A percentile compares a stretch with the other conserved stretches of the same genome.
Evolutionary conservation across 2,888 invertebrate species (phyloP).

Genomic region (Chironomus tentans): DNA sequence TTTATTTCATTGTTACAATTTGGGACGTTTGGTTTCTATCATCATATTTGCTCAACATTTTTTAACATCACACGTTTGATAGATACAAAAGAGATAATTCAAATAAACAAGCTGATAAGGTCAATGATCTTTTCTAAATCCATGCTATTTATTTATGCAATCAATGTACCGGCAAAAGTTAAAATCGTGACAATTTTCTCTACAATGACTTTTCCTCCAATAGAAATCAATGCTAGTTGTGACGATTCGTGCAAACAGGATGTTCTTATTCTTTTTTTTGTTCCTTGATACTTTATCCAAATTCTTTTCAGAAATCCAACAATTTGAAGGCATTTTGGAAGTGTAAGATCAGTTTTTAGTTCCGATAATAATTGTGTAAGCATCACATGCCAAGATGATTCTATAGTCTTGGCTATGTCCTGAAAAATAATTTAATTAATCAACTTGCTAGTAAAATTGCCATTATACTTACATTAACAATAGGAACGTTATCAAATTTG

Average conservation of each 20-base stretch:
- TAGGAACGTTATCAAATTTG: constrained; percentile 73
- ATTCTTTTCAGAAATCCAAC: constrained; percentile 65
- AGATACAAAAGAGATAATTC: neutral
- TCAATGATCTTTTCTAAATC: neutral
- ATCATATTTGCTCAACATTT: neutral
- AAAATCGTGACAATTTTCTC: too few species aligned
- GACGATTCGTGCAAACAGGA: too few species aligned
- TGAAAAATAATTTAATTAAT: too few species aligned
- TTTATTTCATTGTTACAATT: neutral
- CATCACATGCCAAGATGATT: constrained; percentile 45
- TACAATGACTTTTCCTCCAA: too few species aligned
- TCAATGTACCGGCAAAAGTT: too few species aligned
- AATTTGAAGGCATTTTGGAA: constrained; percentile 85
- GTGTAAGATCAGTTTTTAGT: constrained; percentile 72
- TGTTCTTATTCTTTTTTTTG: too few species aligned
- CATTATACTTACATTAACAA: constrained; percentile 58
- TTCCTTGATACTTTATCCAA: too few species aligned
- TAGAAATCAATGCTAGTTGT: too few species aligned
- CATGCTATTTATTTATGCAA: too few species aligned
- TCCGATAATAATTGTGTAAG: constrained; percentile 48
- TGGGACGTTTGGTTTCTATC: constrained; percentile 16
- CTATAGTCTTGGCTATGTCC: constrained; percentile 79
- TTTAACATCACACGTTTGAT: too few species aligned
- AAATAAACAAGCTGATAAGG: neutral
- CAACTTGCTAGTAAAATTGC: too few species aligned